A percentile compares a stretch with the other conserved stretches of the same genome.
Evolutionary conservation across 2,797 vertebrate genomes (phyloP).

Genomic region (Poecilia picta): DNA sequence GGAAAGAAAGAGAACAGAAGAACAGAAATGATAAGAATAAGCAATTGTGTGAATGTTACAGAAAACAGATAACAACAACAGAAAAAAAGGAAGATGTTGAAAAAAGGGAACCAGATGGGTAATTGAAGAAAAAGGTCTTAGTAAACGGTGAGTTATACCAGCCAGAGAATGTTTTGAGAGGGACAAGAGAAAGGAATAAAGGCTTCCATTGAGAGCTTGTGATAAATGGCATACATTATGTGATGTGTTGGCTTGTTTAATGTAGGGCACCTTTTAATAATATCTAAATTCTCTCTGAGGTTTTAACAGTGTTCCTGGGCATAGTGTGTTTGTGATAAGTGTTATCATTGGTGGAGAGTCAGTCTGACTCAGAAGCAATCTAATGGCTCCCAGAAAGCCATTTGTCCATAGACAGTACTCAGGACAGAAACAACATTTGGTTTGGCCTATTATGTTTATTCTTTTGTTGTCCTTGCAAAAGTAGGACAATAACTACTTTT

Average conservation of each 20-base stretch:
- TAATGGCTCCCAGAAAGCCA: constrained; percentile 68
- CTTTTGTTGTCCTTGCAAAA: constrained; percentile 38
- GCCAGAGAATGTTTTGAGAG: constrained; percentile 36
- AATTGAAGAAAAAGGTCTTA: constrained; percentile 42
- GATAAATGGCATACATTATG: constrained; percentile 67
- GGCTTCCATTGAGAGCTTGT: constrained; percentile 52
- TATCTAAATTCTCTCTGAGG: constrained; percentile 68
- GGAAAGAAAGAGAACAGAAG: neutral
- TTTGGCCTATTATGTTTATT: constrained; percentile 33
- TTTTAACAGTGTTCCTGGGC: constrained; percentile 40
- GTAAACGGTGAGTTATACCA: constrained; percentile 52
- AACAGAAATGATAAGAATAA: constrained; percentile 44
- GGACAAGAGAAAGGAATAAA: constrained; percentile 44
- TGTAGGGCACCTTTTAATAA: constrained; percentile 66
- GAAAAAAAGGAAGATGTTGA: constrained; percentile 28
- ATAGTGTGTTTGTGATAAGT: constrained; percentile 60
- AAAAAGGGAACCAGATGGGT: constrained; percentile 68
- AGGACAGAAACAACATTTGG: constrained; percentile 45
- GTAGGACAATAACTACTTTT: constrained; percentile 14
- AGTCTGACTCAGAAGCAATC: constrained; percentile 65
- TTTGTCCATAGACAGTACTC: constrained; percentile 42
- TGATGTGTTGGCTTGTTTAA: constrained; percentile 69
- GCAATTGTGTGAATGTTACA: constrained; percentile 28
- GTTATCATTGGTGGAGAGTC: constrained; percentile 68
- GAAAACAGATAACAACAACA: constrained; percentile 29